phyloP scores from a whole-genome alignment of 1,140 invertebrate genomes.

The Tetramorium parvispinum region DNA sequence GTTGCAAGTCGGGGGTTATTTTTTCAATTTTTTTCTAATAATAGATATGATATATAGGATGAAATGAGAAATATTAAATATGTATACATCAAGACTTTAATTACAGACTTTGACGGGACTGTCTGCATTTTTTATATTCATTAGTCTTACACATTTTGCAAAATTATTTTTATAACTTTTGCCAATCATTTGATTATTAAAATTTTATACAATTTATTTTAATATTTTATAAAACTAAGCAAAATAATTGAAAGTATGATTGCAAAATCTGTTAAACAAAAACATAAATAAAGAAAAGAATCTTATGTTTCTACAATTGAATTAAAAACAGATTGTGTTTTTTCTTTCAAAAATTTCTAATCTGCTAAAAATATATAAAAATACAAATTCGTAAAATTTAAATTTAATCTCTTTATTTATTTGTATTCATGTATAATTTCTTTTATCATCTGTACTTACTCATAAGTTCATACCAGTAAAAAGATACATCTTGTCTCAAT shows the following conservation, averaged over 20 bases:
- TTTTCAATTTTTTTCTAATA: background rate
- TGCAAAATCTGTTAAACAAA: background rate
- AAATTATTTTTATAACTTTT: background rate
- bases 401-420: background rate
- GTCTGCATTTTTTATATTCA: background rate
- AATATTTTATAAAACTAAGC: background rate
- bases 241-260: slow-evolving; percentile 13
- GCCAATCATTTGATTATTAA: background rate
- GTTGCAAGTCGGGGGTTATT: background rate
- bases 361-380: background rate
- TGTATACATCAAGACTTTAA: background rate
- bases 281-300: background rate
- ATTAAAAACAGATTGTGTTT: background rate
- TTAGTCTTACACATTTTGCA: background rate
- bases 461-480: slow-evolving; percentile 83
- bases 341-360: background rate
- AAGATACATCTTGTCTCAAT: slow-evolving; percentile 79
- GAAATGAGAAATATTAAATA: background rate
- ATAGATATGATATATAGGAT: background rate
- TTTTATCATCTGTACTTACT: slow-evolving; percentile 77
- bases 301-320: background rate
- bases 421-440: background rate
- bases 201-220: background rate
- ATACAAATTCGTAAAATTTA: background rate
- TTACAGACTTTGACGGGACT: background rate